Percentiles rank a stretch among this genome's conserved stretches.
phyloP scores from a whole-genome alignment of 2,888 invertebrate genomes.

The Dicranocentrus wangi region DNA sequence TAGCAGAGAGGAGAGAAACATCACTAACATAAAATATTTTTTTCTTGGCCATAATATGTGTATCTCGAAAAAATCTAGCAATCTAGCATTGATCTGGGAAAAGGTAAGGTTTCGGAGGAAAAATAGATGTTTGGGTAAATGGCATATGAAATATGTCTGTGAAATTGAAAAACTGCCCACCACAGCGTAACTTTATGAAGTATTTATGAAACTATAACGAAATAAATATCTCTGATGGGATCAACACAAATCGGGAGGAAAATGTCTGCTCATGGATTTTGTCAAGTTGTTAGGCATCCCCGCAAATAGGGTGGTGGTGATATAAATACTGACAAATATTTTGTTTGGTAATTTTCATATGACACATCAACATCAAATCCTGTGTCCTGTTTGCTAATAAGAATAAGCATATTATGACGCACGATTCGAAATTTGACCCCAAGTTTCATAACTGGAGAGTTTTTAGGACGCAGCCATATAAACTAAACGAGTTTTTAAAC shows the following conservation, averaged over 20 bases:
- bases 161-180: not conserved
- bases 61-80: conserved; percentile 16
- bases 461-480: too few relatives aligned
- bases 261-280: too few relatives aligned
- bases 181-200: too few relatives aligned
- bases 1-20: conserved; percentile 18
- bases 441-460: too few relatives aligned
- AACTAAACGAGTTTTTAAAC: too few relatives aligned
- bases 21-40: not conserved
- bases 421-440: not conserved
- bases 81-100: conserved; percentile 41
- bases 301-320: too few relatives aligned
- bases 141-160: not conserved
- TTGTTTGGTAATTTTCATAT: conserved; percentile 9
- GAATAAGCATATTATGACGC: not conserved
- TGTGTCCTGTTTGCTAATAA: conserved; percentile 19
- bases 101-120: not conserved
- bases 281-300: too few relatives aligned
- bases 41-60: conserved; percentile 1
- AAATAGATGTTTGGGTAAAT: conserved; percentile 1
- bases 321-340: too few relatives aligned
- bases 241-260: too few relatives aligned
- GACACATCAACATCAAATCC: conserved; percentile 9
- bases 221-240: too few relatives aligned
- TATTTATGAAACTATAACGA: too few relatives aligned